Base-by-base conservation (phyloP, 2,113 vertebrate species). In the Pantherophis guttatus region DNA sequence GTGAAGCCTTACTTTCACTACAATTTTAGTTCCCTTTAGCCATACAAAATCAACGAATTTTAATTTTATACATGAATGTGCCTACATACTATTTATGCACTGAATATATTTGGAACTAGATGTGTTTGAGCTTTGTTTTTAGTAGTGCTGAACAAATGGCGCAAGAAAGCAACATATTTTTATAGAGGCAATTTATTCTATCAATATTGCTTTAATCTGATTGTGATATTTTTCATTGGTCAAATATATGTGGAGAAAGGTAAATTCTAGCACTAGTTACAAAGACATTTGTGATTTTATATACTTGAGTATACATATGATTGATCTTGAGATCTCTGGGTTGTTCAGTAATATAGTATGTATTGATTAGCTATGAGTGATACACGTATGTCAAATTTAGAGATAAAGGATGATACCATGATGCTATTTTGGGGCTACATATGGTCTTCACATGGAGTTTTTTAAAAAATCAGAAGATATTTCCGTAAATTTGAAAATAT, bases 31-130 rank as follows among this genome's bases (percentile, higher is more conserved):
- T 93, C 81, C 85, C 89, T 21, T 93, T 91, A 87, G 92, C 55
- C 39, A 6, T 19, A 90, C 15, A n/a, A 70, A 70, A 65, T 52
- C 59, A 52, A 19, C 1, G n/a, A 29, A n/a, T 93, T 17, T 59
- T 91, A 89, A 55, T 81, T 44, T 81, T 81, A 91, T 95, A 93
- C 95, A 95, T n/a, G 75, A 26, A 89, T 94, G 57, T 95, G 55
- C 94, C 93, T 96, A 85, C 59, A 87, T 0, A 0, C 91, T 88
- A 88, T 95, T 90, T 93, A 57, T 92, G 59, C 50, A 92, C 33
- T 92, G 59, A 92, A 52, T 21, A 8, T 89, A 93, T 55, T 70
- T 53, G 58, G 90, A 93, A 93, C 48, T 57, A 92, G 86, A 95
- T 19, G 23, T 92, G 0, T 65, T 2, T 44, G 2, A 48, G n/a